Evolutionary conservation across 2,797 vertebrate species (phyloP), one percentile per base, ranked within the genome.

Genomic region (Microctenopoma stevenorrisi): DNA sequence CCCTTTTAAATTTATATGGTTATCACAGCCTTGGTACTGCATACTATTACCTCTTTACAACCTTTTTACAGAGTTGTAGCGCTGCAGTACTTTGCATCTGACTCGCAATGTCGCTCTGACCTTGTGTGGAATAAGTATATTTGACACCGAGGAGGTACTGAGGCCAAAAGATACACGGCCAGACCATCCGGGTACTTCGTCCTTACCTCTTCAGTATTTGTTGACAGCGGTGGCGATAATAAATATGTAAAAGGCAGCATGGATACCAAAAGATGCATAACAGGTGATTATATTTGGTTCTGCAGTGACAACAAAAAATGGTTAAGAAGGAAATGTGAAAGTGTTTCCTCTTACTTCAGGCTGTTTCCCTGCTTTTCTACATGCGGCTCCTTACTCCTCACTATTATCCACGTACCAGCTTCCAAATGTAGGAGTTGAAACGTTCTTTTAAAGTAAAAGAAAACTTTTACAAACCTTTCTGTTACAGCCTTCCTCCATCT

Each of bases 11-110:
- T 89, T 82, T 71, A 88, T 81, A 87, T 73, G 78, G 74, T 82
- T 79, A 79, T 84, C 86, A 76, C 80, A 89, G 79, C 80, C 64
- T 72, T 73, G 77, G 71, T 79, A 57, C 78, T 64, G 85, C 82
- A 81, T 81, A 79, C 82, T 65, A 79, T 89, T 88, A 89, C 85
- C 86, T 84, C 79, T 83, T 88, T 85, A 90, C 84, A 84, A 63
- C 84, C 86, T 66, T 85, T 89, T 88, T 85, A 87, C 87, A 81
- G 74, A 86, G 78, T 85, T 88, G 80, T 81, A 69, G 78, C 84
- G 3, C 70, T 22, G 77, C 87, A 65, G 82, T 64, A 49, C 73
- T 86, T 78, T 86, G 80, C 74, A 52, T 81, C 72, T 48, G 83
- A 79, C 78, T 83, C 53, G 68, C 67, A 69, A 63, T 84, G 74